These are phyloP conservation scores for Hypsopygia costalis DNA, from an alignment of 2,888 invertebrate species.

Conservation along the genomic window DNA sequence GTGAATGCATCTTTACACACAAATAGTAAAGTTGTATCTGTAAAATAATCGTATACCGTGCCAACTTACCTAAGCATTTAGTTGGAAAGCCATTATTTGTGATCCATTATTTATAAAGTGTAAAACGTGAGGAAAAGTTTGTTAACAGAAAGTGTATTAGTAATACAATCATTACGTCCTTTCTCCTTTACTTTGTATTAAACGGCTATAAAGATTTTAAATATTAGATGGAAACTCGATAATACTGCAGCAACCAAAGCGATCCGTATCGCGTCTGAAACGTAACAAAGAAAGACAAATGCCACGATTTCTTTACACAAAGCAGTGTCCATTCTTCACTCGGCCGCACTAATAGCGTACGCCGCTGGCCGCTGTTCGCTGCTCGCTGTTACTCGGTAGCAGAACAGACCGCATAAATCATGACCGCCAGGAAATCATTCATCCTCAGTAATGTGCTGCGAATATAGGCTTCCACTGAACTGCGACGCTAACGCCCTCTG, in stretches of 20 bases:
- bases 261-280: constrained; percentile 42
- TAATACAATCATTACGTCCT: neutral
- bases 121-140: no score
- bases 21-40: no score
- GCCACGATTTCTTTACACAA: constrained; percentile 57
- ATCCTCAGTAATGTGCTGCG: constrained; percentile 77
- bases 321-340: constrained; percentile 67
- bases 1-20: no score
- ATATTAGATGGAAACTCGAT: constrained; percentile 17
- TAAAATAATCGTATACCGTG: no score
- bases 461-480: constrained; percentile 72
- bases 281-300: constrained; percentile 68
- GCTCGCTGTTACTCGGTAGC: constrained; percentile 28
- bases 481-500: constrained; percentile 55
- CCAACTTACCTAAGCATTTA: no score
- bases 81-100: no score
- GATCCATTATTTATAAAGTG: no score
- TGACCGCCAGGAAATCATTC: constrained; percentile 76
- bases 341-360: constrained; percentile 56
- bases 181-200: neutral
- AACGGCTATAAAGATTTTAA: neutral
- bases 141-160: no score
- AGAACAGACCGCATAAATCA: constrained; percentile 67
- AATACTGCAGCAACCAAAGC: constrained; percentile 24
- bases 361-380: constrained; percentile 43